Evolutionary conservation across 2,113 vertebrate genomes (phyloP), one percentile per base, ranked within the genome.

Genomic region (Chamaetylas fuelleborni): DNA sequence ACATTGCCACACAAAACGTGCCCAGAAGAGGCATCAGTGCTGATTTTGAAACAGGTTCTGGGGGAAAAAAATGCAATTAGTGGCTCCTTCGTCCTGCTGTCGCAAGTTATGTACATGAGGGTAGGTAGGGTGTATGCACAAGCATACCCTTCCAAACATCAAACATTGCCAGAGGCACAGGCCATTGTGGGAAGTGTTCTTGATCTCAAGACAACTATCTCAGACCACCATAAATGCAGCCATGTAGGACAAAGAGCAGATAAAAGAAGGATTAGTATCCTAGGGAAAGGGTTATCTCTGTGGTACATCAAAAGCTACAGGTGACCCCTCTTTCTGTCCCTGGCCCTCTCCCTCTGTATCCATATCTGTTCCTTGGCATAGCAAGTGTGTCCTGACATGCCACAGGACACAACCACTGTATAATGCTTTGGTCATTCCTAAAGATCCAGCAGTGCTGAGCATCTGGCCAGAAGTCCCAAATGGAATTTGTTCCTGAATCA

Each of bases 51-150:
- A 38, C 0, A 7, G 7, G 45, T 73, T 86, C 17, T 28, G 5
- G 18, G 18, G 11, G 0, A 7, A 2, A 12, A 23, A 33, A 31
- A 8, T 1, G 31, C 14, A 13, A 4, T 15, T 5, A 0, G 18
- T 58, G 26, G 2, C 45, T 62, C 48, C 66, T 88, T 71, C 0
- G 0, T 64, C 38, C 61, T 81, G 9, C 31, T 71, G n/a, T 31
- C 48, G 26, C 3, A 38, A 17, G 19, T 51, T 71, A 40, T 4
- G 19, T 14, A n/a, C 0, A 0, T 65, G 50, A 72, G 38, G 42
- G 54, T 34, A 70, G 79, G 62, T 12, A 70, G 17, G 12, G 8
- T 24, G 8, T 31, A 10, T 36, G n/a, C 12, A 28, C 26, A 29
- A 28, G 26, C 50, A 51, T 51, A 31, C 28, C 24, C 17, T 53